Evolutionary conservation across 2,888 invertebrate species (phyloP).

Genomic region (Belgica antarctica): DNA sequence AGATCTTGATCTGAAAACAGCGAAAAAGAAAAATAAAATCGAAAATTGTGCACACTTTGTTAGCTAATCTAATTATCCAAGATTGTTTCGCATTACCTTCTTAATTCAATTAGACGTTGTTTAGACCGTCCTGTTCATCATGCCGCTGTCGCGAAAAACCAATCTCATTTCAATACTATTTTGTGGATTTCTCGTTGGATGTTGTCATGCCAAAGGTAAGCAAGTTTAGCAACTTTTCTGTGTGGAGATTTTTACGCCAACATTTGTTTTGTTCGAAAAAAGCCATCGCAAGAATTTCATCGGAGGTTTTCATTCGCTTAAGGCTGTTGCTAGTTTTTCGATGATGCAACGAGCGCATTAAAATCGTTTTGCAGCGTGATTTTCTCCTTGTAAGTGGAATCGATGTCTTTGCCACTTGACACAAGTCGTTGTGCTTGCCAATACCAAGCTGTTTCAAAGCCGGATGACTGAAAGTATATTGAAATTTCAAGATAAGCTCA

Average conservation of each 20-base stretch:
- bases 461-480: neutral
- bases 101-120: neutral
- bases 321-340: slow-evolving; percentile 1
- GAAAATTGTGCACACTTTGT: neutral
- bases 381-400: neutral
- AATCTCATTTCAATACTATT: slow-evolving; percentile 27
- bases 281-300: slow-evolving; percentile 22
- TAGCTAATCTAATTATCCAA: neutral
- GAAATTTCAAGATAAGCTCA: too few species aligned
- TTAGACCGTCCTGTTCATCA: slow-evolving; percentile 6
- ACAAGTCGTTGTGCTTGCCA: neutral
- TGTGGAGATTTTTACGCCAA: slow-evolving; percentile 25
- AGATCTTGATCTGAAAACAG: slow-evolving; percentile 10
- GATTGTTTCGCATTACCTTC: slow-evolving; percentile 3
- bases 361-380: neutral
- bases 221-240: slow-evolving; percentile 27
- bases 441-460: neutral
- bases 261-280: slow-evolving; percentile 15
- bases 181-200: slow-evolving; percentile 47
- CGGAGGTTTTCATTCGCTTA: slow-evolving; percentile 20
- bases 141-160: slow-evolving; percentile 32
- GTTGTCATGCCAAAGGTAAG: slow-evolving; percentile 46
- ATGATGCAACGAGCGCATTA: slow-evolving; percentile 20
- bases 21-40: slow-evolving; percentile 2
- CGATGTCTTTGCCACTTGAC: neutral